Percentiles rank a stretch among this genome's conserved stretches.
Conservation (phyloP, 2,113 vertebrate genomes). For the Sminthopsis crassicaudata region DNA sequence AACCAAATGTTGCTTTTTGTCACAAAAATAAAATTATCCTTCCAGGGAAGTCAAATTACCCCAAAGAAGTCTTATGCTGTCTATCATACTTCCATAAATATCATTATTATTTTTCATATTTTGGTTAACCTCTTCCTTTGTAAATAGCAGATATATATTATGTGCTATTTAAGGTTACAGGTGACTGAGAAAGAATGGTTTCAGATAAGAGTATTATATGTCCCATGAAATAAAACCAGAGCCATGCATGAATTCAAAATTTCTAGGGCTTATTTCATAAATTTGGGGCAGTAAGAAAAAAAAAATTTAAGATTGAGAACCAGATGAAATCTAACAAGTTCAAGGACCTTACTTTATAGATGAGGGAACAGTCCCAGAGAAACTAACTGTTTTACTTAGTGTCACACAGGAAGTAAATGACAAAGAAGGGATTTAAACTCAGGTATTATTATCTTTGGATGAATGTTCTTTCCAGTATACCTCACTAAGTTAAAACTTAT, state of each 20-base stretch:
- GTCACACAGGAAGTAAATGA: not conserved
- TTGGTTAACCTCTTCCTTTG: slow-evolving; percentile 46
- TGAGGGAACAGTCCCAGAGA: not conserved
- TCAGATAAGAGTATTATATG: not conserved
- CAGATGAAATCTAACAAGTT: not conserved
- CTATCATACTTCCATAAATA: slow-evolving; percentile 62
- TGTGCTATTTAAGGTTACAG: slow-evolving; percentile 39
- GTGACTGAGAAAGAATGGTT: not conserved
- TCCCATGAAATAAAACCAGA: not conserved
- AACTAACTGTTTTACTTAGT: not conserved
- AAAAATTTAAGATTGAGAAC: rapidly evolving
- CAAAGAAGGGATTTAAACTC: not conserved
- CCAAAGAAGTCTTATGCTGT: slow-evolving; percentile 42
- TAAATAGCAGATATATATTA: slow-evolving; percentile 5
- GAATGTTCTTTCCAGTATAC: not conserved
- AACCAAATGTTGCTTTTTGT: slow-evolving; percentile 68
- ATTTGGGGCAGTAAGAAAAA: rapidly evolving
- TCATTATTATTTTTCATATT: slow-evolving; percentile 70
- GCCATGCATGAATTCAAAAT: not conserved
- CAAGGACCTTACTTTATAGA: not conserved
- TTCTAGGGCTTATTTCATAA: not conserved
- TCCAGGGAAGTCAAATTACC: slow-evolving; percentile 53
- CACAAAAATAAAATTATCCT: slow-evolving; percentile 38
- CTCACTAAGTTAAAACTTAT: not conserved
- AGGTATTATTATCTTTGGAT: not conserved